A percentile compares a stretch with the other conserved stretches of the same genome.
phyloP scores from a whole-genome alignment of 2,113 vertebrate species.

The Alaudala cheleensis region DNA sequence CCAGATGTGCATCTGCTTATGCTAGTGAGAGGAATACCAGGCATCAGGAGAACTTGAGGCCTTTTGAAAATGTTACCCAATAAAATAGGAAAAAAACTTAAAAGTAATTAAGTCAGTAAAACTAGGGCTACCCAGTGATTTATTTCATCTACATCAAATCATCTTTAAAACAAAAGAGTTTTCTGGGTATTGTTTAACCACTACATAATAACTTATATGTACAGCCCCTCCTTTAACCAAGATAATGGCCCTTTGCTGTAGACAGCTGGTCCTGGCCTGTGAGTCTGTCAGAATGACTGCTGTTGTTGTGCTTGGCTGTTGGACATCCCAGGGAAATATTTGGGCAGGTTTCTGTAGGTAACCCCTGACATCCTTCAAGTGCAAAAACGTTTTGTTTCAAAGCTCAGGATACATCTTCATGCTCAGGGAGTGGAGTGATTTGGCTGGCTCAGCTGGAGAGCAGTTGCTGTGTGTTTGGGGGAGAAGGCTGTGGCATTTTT shows the following conservation, averaged over 20 bases:
- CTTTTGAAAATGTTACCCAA: background rate
- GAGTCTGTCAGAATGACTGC: background rate
- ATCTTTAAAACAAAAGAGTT: background rate
- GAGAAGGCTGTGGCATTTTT: background rate
- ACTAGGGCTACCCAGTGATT: background rate
- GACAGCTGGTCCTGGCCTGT: background rate
- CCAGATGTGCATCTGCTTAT: accelerated
- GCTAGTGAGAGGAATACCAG: background rate
- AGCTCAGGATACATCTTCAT: background rate
- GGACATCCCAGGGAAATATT: accelerated
- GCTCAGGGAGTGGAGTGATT: background rate
- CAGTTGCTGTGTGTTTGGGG: background rate
- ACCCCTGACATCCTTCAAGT: background rate
- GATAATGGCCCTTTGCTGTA: background rate
- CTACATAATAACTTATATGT: background rate
- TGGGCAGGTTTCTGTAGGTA: background rate
- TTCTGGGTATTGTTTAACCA: background rate
- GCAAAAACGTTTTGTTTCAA: accelerated
- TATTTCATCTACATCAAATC: background rate
- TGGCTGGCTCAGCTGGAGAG: background rate
- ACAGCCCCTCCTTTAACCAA: background rate
- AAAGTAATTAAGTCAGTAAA: background rate
- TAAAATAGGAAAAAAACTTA: background rate
- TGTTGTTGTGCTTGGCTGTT: background rate
- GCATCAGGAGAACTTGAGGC: background rate